phyloP scores from a whole-genome alignment of 2,113 vertebrate species.

The Rattus rattus region DNA sequence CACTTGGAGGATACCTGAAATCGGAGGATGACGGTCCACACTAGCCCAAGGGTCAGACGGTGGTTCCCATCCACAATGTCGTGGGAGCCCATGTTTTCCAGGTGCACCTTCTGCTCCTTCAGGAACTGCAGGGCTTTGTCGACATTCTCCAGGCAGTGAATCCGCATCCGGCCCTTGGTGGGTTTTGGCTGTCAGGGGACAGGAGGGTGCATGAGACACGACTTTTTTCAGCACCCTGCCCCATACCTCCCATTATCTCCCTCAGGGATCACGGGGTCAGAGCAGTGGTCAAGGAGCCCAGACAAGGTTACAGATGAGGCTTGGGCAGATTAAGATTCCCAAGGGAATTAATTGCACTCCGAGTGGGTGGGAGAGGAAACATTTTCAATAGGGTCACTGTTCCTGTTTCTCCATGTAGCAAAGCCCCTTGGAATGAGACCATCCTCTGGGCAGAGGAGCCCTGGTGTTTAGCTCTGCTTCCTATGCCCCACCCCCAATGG shows the following conservation, averaged over 20 bases:
- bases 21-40: slow-evolving; percentile 97
- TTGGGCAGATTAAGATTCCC: slow-evolving; percentile 82
- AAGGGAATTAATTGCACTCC: slow-evolving; percentile 74
- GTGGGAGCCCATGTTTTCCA: slow-evolving; percentile 97
- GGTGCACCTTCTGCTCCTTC: slow-evolving; percentile 95
- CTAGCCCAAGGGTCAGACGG: slow-evolving; percentile 94
- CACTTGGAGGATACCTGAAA: slow-evolving; percentile 90
- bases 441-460: neutral
- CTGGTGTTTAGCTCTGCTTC: neutral
- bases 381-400: slow-evolving; percentile 77
- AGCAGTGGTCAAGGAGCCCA: neutral
- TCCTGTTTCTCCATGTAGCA: neutral
- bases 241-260: neutral
- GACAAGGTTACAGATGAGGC: slow-evolving; percentile 9
- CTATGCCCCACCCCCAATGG: neutral
- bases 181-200: slow-evolving; percentile 89
- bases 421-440: neutral
- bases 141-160: slow-evolving; percentile 96
- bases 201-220: neutral
- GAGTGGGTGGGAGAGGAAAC: slow-evolving; percentile 29
- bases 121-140: slow-evolving; percentile 97
- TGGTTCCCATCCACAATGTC: slow-evolving; percentile 97
- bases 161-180: slow-evolving; percentile 96
- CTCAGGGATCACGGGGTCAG: neutral
- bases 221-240: neutral